Percentiles rank a stretch among this genome's conserved stretches.
Conservation (phyloP, 2,797 vertebrate species). For the Leucoraja ocellata region DNA sequence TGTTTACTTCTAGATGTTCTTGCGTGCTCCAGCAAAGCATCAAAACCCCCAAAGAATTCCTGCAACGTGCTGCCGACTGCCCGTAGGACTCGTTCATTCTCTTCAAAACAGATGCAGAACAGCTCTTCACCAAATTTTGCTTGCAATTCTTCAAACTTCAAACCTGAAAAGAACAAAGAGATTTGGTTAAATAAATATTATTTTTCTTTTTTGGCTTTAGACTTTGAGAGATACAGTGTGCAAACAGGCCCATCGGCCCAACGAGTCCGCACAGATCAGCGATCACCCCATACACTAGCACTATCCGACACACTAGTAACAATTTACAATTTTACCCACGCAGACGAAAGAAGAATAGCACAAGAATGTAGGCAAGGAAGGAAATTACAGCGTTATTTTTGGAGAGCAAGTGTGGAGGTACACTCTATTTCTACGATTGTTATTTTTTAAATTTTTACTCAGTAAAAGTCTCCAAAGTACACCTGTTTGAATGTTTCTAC, state of each 20-base stretch:
- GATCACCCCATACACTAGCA: no score
- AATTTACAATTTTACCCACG: no score
- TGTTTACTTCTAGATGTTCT: conserved; percentile 88
- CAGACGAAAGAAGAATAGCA: no score
- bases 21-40: conserved; percentile 92
- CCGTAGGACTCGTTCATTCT: conserved; percentile 89
- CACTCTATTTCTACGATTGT: no score
- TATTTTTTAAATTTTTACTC: neutral
- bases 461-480: neutral
- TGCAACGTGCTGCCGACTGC: conserved; percentile 89
- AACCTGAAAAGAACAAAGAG: conserved; percentile 60
- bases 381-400: no score
- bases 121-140: conserved; percentile 91
- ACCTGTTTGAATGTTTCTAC: neutral
- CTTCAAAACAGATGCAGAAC: conserved; percentile 89
- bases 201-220: neutral
- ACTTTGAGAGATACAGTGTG: no score
- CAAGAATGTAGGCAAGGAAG: no score
- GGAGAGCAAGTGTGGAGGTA: no score
- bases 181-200: neutral
- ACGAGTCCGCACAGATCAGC: no score
- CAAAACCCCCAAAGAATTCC: conserved; percentile 97
- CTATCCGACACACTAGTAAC: no score
- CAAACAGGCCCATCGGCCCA: no score
- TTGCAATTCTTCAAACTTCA: conserved; percentile 82